A percentile compares a stretch with the other conserved stretches of the same genome.
phyloP scores from a whole-genome alignment of 2,888 invertebrate genomes.

The Melieria picta region DNA sequence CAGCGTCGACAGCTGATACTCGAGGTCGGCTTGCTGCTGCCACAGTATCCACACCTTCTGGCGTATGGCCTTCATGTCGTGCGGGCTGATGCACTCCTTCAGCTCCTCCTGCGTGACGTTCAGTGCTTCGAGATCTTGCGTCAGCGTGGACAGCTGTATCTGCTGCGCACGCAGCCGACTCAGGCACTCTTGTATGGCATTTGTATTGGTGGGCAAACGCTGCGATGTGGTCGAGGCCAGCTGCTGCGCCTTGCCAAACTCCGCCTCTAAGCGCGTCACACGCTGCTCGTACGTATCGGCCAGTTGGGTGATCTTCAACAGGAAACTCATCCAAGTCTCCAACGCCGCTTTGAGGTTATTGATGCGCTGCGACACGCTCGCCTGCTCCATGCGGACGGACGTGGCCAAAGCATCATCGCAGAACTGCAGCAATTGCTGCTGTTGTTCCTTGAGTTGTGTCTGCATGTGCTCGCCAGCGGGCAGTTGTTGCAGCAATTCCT shows the following conservation, averaged over 20 bases:
- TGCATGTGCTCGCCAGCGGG: slow-evolving; percentile 76
- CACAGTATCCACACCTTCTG: slow-evolving; percentile 81
- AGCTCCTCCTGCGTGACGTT: slow-evolving; percentile 82
- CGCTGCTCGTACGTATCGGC: slow-evolving; percentile 74
- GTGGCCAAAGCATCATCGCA: slow-evolving; percentile 82
- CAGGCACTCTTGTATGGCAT: slow-evolving; percentile 73
- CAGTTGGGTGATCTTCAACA: slow-evolving; percentile 74
- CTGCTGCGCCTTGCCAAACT: slow-evolving; percentile 75
- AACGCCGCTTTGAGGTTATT: slow-evolving; percentile 82
- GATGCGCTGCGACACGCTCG: slow-evolving; percentile 80
- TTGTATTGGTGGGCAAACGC: slow-evolving; percentile 70
- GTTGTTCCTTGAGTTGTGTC: slow-evolving; percentile 72
- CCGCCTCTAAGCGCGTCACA: slow-evolving; percentile 70
- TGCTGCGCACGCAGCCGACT: slow-evolving; percentile 73
- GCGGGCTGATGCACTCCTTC: slow-evolving; percentile 84
- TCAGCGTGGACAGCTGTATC: slow-evolving; percentile 65
- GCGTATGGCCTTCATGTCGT: slow-evolving; percentile 82
- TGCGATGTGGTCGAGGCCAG: slow-evolving; percentile 71
- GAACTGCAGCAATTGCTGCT: slow-evolving; percentile 74
- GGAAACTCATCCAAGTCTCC: slow-evolving; percentile 83
- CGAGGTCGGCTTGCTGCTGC: slow-evolving; percentile 84
- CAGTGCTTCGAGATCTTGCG: slow-evolving; percentile 75
- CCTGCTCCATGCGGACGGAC: slow-evolving; percentile 84
- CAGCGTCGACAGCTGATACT: slow-evolving; percentile 79
- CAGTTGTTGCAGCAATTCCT: slow-evolving; percentile 75